A percentile compares a stretch with the other conserved stretches of the same genome.
phyloP scores from a whole-genome alignment of 2,113 vertebrate species.

The Bos indicus region DNA sequence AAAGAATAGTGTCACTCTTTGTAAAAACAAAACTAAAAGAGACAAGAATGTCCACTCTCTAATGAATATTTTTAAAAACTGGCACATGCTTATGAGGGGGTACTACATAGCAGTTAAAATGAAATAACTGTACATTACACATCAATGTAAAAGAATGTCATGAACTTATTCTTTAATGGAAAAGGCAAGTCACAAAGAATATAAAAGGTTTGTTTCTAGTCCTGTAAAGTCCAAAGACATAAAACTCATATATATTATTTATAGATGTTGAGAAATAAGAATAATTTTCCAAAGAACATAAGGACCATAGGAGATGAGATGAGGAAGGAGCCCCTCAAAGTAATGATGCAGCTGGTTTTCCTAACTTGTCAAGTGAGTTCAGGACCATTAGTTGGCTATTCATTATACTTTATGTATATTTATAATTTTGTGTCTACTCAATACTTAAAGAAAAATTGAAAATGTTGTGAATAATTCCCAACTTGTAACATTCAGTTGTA shows the following conservation, averaged over 20 bases:
- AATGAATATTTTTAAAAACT: neutral
- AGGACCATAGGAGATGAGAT: neutral
- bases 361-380: neutral
- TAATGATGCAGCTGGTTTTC: neutral
- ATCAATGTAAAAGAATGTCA: fast-evolving
- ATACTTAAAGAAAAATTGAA: neutral
- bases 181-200: neutral
- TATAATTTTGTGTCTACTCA: neutral
- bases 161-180: neutral
- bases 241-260: neutral
- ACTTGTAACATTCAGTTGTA: neutral
- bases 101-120: neutral
- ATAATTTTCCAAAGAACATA: neutral
- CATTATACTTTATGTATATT: neutral
- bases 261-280: neutral
- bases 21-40: neutral
- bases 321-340: neutral
- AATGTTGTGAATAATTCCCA: neutral
- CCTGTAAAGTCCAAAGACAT: neutral
- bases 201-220: neutral
- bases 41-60: neutral
- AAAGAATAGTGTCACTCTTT: neutral
- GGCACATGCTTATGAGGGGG: neutral
- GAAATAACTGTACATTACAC: fast-evolving
- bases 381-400: neutral